Conservation (phyloP, 2,888 invertebrate genomes). For the Zhuqinia jingwanae region DNA sequence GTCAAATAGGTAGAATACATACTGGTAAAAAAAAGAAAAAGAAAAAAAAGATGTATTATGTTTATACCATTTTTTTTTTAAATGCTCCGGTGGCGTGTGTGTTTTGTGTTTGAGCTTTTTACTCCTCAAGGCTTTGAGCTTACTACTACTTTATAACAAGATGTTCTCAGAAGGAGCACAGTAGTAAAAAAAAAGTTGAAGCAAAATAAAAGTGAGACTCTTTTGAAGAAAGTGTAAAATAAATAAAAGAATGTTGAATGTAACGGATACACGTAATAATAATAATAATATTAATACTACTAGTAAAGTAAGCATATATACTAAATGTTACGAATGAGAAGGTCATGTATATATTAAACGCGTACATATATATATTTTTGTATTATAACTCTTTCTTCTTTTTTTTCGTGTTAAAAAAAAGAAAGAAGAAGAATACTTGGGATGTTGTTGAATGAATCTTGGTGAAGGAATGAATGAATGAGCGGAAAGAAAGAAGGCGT, state of each 20-base stretch:
- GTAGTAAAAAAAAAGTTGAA: neutral
- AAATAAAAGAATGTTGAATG: too few relatives aligned
- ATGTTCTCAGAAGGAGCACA: too few relatives aligned
- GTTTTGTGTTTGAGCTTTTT: neutral
- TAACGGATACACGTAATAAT: too few relatives aligned
- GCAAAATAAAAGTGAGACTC: neutral
- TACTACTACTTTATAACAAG: too few relatives aligned
- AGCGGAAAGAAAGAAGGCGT: conserved; percentile 39
- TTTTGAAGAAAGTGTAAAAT: neutral
- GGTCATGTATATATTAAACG: too few relatives aligned
- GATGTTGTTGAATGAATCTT: neutral
- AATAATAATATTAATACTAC: too few relatives aligned
- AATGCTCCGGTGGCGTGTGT: neutral
- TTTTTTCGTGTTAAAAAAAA: neutral
- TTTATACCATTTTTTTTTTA: neutral
- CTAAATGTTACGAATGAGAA: too few relatives aligned
- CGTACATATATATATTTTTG: neutral
- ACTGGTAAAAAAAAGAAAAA: too few relatives aligned
- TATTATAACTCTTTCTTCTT: neutral
- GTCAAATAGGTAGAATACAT: too few relatives aligned
- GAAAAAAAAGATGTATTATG: neutral
- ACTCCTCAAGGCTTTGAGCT: neutral
- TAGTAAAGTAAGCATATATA: too few relatives aligned
- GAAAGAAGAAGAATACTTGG: neutral
- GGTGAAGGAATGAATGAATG: conserved; percentile 55